A percentile compares a stretch with the other conserved stretches of the same genome.
phyloP scores from a whole-genome alignment of 2,113 vertebrate genomes.

The Ailurus styani region DNA sequence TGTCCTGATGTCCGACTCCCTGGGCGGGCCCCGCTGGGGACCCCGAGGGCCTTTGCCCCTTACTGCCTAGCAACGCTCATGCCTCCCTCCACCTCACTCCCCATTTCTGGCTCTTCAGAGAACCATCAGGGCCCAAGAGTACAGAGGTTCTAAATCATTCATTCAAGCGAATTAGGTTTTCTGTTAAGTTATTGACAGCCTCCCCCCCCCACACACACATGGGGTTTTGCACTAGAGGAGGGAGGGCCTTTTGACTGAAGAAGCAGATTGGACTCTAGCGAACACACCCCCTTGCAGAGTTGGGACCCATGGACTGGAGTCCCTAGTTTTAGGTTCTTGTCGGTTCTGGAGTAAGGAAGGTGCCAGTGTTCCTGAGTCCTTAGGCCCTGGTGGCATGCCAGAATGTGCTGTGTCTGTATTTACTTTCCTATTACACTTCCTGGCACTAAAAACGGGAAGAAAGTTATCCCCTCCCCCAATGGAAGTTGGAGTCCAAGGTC shows the following conservation, averaged over 20 bases:
- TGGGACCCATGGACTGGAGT: conserved; percentile 67
- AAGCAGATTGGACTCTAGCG: conserved; percentile 4
- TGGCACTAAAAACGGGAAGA: conserved; percentile 31
- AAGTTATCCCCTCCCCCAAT: neutral
- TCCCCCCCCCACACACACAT: fast-evolving
- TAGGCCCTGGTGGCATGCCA: conserved; percentile 63
- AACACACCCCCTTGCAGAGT: conserved; percentile 62
- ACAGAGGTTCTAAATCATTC: conserved; percentile 35
- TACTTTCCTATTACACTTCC: conserved; percentile 64
- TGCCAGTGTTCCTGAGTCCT: conserved; percentile 68
- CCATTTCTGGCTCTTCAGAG: neutral
- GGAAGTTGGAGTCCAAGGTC: conserved; percentile 55
- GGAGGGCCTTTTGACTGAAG: conserved; percentile 60
- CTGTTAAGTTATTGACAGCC: neutral
- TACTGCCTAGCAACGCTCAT: neutral
- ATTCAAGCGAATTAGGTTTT: conserved; percentile 34
- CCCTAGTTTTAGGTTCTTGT: conserved; percentile 75
- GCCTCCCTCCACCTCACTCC: neutral
- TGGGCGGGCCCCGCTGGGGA: neutral
- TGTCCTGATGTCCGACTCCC: neutral
- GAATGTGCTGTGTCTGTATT: conserved; percentile 55
- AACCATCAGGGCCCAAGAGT: neutral
- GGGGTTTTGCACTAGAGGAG: conserved; percentile 63
- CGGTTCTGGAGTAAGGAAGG: conserved; percentile 56
- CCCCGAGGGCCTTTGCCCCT: neutral